Conservation (phyloP, 2,797 vertebrate genomes). For the Rhodeus uyekii region DNA sequence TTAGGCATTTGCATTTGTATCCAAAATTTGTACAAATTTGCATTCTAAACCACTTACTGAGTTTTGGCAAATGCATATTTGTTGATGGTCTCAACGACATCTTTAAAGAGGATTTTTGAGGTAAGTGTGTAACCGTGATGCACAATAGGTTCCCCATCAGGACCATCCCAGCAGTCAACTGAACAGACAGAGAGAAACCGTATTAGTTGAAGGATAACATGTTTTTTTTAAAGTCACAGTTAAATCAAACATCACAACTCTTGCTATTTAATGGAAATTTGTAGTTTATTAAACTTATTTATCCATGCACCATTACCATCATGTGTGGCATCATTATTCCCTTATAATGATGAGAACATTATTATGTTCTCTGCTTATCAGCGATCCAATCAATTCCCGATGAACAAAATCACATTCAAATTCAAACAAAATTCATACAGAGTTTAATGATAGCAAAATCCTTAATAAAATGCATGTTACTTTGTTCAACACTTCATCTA, state of each 20-base stretch:
- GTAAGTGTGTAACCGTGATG: constrained; percentile 92
- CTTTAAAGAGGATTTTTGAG: constrained; percentile 92
- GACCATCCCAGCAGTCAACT: constrained; percentile 96
- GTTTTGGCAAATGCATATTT: constrained; percentile 90
- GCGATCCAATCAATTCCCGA: no score
- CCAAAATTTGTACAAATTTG: no score
- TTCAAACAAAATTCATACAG: no score
- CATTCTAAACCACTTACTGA: constrained; percentile 78
- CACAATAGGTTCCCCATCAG: constrained; percentile 89
- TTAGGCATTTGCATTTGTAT: no score
- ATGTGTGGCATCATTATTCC: no score
- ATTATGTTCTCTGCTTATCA: no score
- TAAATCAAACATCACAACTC: no score
- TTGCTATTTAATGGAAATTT: neutral
- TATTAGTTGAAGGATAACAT: neutral
- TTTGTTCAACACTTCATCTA: neutral
- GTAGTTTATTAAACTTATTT: neutral
- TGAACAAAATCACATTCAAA: no score
- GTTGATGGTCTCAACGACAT: constrained; percentile 89
- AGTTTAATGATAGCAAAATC: neutral
- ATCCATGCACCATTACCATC: no score
- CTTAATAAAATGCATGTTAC: neutral
- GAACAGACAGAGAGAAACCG: neutral
- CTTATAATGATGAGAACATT: no score
- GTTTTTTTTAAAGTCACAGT: neutral